Base-by-base conservation (phyloP, 1,140 invertebrate genomes). In the Phymorhynchus buccinoides region DNA sequence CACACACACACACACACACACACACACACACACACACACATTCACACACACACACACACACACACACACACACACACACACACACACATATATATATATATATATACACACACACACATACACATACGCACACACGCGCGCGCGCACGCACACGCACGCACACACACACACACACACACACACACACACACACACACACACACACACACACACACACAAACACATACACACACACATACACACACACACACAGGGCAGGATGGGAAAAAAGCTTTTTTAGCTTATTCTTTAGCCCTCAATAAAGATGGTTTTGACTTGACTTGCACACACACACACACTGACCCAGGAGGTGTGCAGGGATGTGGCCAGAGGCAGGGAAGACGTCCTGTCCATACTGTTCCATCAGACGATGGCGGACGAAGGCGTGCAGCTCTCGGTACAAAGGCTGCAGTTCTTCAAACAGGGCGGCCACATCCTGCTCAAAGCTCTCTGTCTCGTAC, bases 371-470 rank as follows among this genome's bases (percentile, higher is more conserved):
- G 3, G 73, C n/a, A 3, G 92, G 91, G 80, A 93, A 92, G 12
- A 80, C 73, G 39, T 89, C 78, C 78, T 84, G 77, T 2, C 86
- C 86, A 68, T 95, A 95, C 18, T 85, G 94, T 90, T 97, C 95
- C 35, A 96, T 94, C 30, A 99, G 94, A 91, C 96, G 96, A 85
- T 96, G 95, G 41, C 97, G 95, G 0, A 98, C 96, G 92, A 98
- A 99, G 3, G 97, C 96, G 89, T 99, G 98, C 0, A 99, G 93
- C 82, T 97, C 95, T 86, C 97, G 96, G 90, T 99, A 99, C 0
- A 99, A 93, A 0, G 97, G 97, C 81, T 96, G 95, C 37, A 98
- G 95, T 93, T 96, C 95, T 87, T 96, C 95, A 96, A 97, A 98
- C 18, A 97, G 95, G 78, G 96, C 95, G 77, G 97, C 96, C 1